Evolutionary conservation across 1,140 invertebrate genomes (phyloP).

Genomic region (Penaeus chinensis): DNA sequence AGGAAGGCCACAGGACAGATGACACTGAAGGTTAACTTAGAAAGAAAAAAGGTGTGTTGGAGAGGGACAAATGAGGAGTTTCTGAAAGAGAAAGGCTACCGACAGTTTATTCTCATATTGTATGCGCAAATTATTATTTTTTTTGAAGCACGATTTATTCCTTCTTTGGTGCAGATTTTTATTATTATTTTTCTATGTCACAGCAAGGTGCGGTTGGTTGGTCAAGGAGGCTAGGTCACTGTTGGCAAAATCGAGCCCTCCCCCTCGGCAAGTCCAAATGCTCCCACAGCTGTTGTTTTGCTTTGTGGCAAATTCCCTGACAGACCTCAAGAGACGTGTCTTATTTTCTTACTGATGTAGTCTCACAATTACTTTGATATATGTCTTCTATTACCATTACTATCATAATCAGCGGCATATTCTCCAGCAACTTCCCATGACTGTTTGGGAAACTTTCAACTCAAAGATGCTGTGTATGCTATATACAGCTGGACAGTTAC

Average conservation of each 20-base stretch:
- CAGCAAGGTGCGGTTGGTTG: constrained; percentile 44
- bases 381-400: constrained; percentile 58
- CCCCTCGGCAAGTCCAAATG: constrained; percentile 56
- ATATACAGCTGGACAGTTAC: constrained; percentile 55
- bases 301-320: constrained; percentile 58
- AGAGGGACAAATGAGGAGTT: too few relatives aligned
- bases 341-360: constrained; percentile 62
- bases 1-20: constrained; percentile 40
- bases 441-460: constrained; percentile 42
- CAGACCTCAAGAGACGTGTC: constrained; percentile 57
- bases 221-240: constrained; percentile 36
- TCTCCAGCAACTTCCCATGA: constrained; percentile 35
- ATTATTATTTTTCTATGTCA: constrained; percentile 34
- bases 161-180: constrained; percentile 39
- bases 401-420: constrained; percentile 55
- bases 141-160: constrained; percentile 35
- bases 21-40: constrained; percentile 6
- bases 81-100: background rate
- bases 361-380: constrained; percentile 50
- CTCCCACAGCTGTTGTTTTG: constrained; percentile 58
- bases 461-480: constrained; percentile 50
- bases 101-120: constrained; percentile 41
- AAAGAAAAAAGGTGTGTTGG: background rate
- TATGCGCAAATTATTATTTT: constrained; percentile 20
- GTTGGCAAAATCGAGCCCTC: constrained; percentile 42